These are phyloP conservation scores for Zaprionus kolodkinae DNA, from an alignment of 1,140 invertebrate genomes.

Conservation along the genomic window DNA sequence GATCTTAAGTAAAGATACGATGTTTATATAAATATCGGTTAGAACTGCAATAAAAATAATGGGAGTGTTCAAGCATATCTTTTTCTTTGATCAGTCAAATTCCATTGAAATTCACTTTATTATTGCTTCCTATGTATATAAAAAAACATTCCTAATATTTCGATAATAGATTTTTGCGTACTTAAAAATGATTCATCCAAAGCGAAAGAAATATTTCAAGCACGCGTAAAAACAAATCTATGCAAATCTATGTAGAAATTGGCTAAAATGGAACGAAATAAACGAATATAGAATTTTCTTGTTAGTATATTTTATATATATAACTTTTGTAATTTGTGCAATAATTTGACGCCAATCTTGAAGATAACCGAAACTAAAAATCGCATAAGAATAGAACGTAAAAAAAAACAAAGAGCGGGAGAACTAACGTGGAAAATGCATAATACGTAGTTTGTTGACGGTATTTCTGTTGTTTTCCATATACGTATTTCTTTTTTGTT, in stretches of 20 bases:
- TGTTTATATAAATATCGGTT: too few relatives aligned
- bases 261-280: neutral
- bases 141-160: too few relatives aligned
- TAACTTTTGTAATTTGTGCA: neutral
- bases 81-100: too few relatives aligned
- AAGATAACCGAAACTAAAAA: neutral
- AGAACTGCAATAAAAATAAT: too few relatives aligned
- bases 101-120: too few relatives aligned
- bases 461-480: constrained; percentile 5
- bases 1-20: too few relatives aligned
- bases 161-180: neutral
- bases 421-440: constrained; percentile 9
- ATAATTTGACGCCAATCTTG: too few relatives aligned
- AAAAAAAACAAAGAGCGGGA: neutral
- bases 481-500: too few relatives aligned
- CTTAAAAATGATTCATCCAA: neutral
- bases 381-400: neutral
- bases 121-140: too few relatives aligned
- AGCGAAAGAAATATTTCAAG: neutral
- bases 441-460: constrained; percentile 10
- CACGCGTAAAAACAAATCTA: neutral
- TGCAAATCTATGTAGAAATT: neutral
- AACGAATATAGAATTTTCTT: neutral
- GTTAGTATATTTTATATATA: neutral
- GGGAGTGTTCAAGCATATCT: too few relatives aligned